These are phyloP conservation scores for Panzeria rudis DNA, from an alignment of 2,888 invertebrate species.

Conservation along the genomic window DNA sequence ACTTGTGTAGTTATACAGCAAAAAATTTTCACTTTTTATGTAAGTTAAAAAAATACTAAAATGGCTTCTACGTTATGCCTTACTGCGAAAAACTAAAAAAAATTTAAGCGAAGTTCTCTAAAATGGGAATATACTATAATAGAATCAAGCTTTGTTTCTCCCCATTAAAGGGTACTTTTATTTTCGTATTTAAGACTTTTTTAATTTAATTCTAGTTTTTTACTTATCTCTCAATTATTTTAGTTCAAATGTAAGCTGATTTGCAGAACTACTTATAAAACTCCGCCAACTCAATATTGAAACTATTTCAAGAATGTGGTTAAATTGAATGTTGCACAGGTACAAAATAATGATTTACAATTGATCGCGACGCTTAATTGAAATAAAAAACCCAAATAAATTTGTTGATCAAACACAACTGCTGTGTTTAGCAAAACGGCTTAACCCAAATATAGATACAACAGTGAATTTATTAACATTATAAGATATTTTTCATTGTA, in stretches of 20 bases:
- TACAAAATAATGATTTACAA: conserved; percentile 19
- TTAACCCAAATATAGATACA: conserved; percentile 49
- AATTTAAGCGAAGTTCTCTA: no score
- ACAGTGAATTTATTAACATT: conserved; percentile 21
- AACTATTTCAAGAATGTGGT: neutral
- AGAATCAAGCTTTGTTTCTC: no score
- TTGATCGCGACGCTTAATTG: neutral
- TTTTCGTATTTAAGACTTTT: no score
- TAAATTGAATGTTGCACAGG: conserved; percentile 3
- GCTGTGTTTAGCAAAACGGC: conserved; percentile 26
- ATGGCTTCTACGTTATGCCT: no score
- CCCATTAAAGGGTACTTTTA: no score
- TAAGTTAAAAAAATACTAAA: no score
- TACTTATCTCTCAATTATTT: neutral
- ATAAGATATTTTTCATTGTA: neutral
- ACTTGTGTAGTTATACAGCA: no score
- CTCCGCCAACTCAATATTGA: neutral
- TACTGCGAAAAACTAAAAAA: no score
- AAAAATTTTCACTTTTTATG: no score
- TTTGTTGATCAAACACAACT: conserved; percentile 40
- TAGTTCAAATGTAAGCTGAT: neutral
- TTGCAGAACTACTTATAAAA: neutral
- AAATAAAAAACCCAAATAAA: conserved; percentile 9
- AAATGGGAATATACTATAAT: no score
- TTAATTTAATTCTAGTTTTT: neutral